Evolutionary conservation across 2,113 vertebrate genomes (phyloP).

Genomic region (Notarius lentiginosus): DNA sequence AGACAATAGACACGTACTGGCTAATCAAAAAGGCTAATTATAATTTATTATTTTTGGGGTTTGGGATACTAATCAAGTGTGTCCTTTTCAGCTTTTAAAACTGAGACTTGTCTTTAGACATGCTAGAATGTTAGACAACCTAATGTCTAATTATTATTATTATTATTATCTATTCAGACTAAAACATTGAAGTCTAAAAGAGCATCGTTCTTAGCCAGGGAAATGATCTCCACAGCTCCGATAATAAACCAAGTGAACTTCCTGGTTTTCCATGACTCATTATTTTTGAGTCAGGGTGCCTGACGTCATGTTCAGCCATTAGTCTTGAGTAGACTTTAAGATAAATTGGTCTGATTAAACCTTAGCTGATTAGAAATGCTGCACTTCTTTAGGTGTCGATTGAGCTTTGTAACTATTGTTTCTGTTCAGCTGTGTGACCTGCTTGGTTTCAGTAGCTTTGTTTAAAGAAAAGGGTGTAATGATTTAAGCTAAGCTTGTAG

Average conservation of each 20-base stretch:
- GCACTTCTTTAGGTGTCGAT: background rate
- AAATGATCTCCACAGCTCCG: background rate
- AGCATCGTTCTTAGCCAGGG: background rate
- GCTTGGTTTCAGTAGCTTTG: background rate
- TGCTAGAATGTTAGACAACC: too few species aligned
- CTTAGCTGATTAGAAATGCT: background rate
- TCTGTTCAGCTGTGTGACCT: background rate
- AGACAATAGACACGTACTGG: background rate
- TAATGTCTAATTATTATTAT: background rate
- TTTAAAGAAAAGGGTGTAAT: background rate
- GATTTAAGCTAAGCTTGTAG: background rate
- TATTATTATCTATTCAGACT: background rate
- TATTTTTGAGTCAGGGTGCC: background rate
- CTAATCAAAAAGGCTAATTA: background rate
- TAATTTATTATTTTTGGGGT: background rate
- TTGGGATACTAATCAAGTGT: background rate
- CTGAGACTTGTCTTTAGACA: background rate
- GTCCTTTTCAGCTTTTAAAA: too few species aligned
- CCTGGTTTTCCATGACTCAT: constrained; percentile 38
- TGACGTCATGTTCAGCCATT: background rate
- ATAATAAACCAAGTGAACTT: background rate
- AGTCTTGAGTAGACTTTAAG: background rate
- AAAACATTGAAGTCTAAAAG: background rate
- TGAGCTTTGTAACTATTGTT: background rate
- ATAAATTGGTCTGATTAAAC: background rate